A percentile compares a stretch with the other conserved stretches of the same genome.
phyloP scores from a whole-genome alignment of 1,140 invertebrate species.

The Bombus pascuorum region DNA sequence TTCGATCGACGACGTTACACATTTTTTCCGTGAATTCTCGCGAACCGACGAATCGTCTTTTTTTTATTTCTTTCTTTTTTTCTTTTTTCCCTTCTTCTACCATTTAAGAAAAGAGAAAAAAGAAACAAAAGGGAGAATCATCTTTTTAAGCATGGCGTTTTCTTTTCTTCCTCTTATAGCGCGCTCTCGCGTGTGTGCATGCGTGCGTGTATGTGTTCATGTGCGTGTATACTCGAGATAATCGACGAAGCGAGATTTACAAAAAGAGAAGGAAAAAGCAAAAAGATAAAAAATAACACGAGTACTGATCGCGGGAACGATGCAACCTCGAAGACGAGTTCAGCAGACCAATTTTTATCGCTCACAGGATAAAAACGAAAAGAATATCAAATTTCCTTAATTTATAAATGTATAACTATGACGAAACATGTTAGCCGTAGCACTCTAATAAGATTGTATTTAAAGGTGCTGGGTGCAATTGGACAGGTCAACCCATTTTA shows the following conservation, averaged over 20 bases:
- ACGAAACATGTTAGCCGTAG: neutral
- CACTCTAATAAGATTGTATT: neutral
- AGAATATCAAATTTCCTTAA: neutral
- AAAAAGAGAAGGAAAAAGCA: constrained; percentile 19
- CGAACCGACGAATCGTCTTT: constrained; percentile 14
- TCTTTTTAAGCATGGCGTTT: constrained; percentile 33
- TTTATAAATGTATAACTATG: neutral
- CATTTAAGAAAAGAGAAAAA: neutral
- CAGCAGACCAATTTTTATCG: neutral
- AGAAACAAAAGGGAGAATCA: neutral
- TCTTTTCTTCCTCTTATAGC: constrained; percentile 55
- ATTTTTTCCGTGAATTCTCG: constrained; percentile 14
- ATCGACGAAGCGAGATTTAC: constrained; percentile 57
- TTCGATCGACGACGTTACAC: constrained; percentile 43
- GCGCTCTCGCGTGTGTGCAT: constrained; percentile 64
- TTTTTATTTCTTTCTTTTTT: neutral
- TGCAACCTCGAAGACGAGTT: constrained; percentile 43
- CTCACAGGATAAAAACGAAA: neutral
- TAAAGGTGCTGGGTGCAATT: neutral
- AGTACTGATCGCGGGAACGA: constrained; percentile 53
- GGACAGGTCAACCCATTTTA: neutral
- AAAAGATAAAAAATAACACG: constrained; percentile 3
- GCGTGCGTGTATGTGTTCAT: constrained; percentile 64
- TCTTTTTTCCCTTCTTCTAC: neutral
- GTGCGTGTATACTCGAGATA: constrained; percentile 63